A percentile compares a stretch with the other conserved stretches of the same genome.
These are phyloP conservation scores for Hyposoter dolosus DNA, from an alignment of 2,888 invertebrate species.

Conservation along the genomic window DNA sequence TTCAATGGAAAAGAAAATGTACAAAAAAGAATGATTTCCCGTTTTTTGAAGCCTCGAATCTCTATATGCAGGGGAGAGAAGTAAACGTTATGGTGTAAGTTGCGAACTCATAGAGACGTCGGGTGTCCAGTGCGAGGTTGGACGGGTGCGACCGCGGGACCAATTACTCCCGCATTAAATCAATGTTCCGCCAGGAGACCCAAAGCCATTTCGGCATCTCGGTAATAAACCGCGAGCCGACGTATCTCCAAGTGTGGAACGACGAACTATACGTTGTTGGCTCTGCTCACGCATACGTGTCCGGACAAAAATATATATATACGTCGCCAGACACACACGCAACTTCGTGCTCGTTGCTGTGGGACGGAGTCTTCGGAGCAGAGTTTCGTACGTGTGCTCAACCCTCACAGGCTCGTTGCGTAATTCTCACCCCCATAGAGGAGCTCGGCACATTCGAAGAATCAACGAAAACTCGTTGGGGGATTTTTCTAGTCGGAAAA, in stretches of 20 bases:
- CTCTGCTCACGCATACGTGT: slow-evolving; percentile 5
- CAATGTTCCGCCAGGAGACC: slow-evolving; percentile 82
- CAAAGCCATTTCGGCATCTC: slow-evolving; percentile 75
- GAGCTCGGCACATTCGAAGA: slow-evolving; percentile 26
- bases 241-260: slow-evolving; percentile 79
- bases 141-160: slow-evolving; percentile 74
- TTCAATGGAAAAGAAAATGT: too few relatives aligned
- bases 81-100: slow-evolving; percentile 19
- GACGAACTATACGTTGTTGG: slow-evolving; percentile 52
- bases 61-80: background rate
- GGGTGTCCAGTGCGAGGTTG: slow-evolving; percentile 57
- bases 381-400: slow-evolving; percentile 52
- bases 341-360: background rate
- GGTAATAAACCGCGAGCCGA: slow-evolving; percentile 83
- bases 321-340: background rate
- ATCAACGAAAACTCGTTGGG: slow-evolving; percentile 34
- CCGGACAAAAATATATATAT: background rate
- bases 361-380: slow-evolving; percentile 2
- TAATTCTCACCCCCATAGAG: slow-evolving; percentile 46
- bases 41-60: background rate
- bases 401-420: slow-evolving; percentile 52
- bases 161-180: slow-evolving; percentile 85
- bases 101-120: slow-evolving; percentile 82
- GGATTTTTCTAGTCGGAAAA: slow-evolving; percentile 62
- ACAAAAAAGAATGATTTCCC: background rate